Percentiles rank a stretch among this genome's conserved stretches.
phyloP scores from a whole-genome alignment of 2,888 invertebrate species.

The Augochlorella aurata region DNA sequence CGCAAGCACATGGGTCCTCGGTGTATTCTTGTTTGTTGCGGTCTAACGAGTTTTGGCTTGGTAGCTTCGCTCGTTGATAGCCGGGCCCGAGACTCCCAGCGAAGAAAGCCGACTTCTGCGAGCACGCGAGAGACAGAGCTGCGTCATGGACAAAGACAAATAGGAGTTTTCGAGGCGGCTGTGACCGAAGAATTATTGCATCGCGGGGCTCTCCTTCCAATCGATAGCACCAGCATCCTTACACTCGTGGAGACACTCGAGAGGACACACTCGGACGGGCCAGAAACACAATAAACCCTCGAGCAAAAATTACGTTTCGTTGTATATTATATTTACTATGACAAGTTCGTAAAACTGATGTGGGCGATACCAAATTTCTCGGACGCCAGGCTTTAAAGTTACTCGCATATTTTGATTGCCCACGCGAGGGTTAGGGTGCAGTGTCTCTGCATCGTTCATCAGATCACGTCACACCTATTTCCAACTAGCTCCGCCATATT shows the following conservation, averaged over 20 bases:
- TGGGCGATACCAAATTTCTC: neutral
- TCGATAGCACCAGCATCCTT: neutral
- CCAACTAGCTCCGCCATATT: slow-evolving; percentile 9
- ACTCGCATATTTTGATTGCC: neutral
- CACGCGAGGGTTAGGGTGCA: neutral
- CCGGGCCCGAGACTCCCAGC: neutral
- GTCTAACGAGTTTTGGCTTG: slow-evolving; percentile 1
- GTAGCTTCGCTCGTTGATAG: slow-evolving; percentile 4
- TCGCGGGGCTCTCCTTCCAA: neutral
- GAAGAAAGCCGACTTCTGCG: neutral
- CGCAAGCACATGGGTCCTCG: neutral
- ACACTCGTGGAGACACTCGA: too few relatives aligned
- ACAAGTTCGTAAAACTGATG: too few relatives aligned
- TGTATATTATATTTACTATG: too few relatives aligned
- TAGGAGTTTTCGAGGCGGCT: neutral
- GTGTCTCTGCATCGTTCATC: neutral
- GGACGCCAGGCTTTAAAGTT: neutral
- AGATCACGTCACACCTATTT: neutral
- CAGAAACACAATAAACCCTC: too few relatives aligned
- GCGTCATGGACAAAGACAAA: neutral
- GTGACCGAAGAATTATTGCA: neutral
- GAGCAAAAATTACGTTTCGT: too few relatives aligned
- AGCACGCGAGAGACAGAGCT: neutral
- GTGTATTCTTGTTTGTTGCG: slow-evolving; percentile 4
- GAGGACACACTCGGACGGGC: too few relatives aligned